Evolutionary conservation across 35 echinoderm and acorn worm genomes (phyloP).

Genomic region (Hemicentrotus pulcherrimus): DNA sequence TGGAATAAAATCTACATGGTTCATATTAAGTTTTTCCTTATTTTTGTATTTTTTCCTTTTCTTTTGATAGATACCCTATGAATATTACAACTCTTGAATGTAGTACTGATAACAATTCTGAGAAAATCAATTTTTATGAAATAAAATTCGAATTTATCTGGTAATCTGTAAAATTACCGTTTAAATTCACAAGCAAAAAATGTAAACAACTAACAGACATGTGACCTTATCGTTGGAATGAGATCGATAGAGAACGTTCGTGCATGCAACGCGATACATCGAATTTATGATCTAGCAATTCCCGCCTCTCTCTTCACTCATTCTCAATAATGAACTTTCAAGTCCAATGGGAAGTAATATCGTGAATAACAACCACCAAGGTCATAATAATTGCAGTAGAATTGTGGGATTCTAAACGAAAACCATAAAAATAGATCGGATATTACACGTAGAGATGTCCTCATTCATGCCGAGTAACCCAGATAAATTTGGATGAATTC

Average conservation of each 20-base stretch:
- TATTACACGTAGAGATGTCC: neutral
- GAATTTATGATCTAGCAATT: neutral
- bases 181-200: neutral
- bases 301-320: neutral
- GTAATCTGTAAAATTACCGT: too few relatives aligned
- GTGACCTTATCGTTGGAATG: neutral
- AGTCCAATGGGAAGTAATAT: neutral
- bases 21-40: too few relatives aligned
- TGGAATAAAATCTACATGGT: too few relatives aligned
- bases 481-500: neutral
- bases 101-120: too few relatives aligned
- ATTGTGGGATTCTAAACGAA: neutral
- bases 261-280: neutral
- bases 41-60: too few relatives aligned
- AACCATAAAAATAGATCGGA: neutral
- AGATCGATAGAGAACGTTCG: neutral
- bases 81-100: too few relatives aligned
- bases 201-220: neutral
- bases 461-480: neutral
- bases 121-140: too few relatives aligned
- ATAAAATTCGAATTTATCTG: too few relatives aligned
- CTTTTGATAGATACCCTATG: too few relatives aligned
- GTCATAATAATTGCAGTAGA: neutral
- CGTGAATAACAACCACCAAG: neutral
- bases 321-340: constrained; percentile 10